These are phyloP conservation scores for Drosophila mettleri DNA, from an alignment of 2,888 invertebrate genomes.

Conservation along the genomic window DNA sequence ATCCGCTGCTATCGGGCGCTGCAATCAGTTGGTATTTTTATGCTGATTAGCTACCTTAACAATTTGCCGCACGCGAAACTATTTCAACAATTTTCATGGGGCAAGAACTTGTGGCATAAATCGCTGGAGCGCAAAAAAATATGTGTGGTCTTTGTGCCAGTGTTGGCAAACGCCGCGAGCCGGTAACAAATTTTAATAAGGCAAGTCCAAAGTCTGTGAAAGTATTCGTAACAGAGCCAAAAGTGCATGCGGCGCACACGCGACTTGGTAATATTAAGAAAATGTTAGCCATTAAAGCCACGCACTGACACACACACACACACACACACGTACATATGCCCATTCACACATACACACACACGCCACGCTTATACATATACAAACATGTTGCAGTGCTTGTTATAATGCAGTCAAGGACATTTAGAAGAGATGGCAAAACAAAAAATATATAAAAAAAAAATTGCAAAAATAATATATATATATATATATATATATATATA, in stretches of 20 bases:
- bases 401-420: slow-evolving; percentile 71
- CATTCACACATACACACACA: slow-evolving; percentile 4
- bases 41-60: slow-evolving; percentile 74
- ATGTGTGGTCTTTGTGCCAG: slow-evolving; percentile 15
- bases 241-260: slow-evolving; percentile 66
- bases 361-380: neutral
- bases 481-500: slow-evolving; percentile 11
- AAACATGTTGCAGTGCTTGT: slow-evolving; percentile 34
- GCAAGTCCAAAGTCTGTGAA: slow-evolving; percentile 37
- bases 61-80: slow-evolving; percentile 75
- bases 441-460: slow-evolving; percentile 29
- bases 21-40: slow-evolving; percentile 63
- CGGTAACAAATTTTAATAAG: slow-evolving; percentile 63
- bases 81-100: slow-evolving; percentile 57
- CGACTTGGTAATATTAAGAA: slow-evolving; percentile 65
- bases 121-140: slow-evolving; percentile 33
- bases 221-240: slow-evolving; percentile 48
- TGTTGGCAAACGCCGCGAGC: slow-evolving; percentile 44
- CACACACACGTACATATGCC: slow-evolving; percentile 2
- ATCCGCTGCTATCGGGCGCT: slow-evolving; percentile 17
- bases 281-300: slow-evolving; percentile 54
- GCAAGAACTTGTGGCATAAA: slow-evolving; percentile 61
- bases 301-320: slow-evolving; percentile 20
- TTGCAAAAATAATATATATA: slow-evolving; percentile 16
- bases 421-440: slow-evolving; percentile 21